Percentiles rank a stretch among this genome's conserved stretches.
phyloP scores from a whole-genome alignment of 2,797 vertebrate species.

The Varecia variegata region DNA sequence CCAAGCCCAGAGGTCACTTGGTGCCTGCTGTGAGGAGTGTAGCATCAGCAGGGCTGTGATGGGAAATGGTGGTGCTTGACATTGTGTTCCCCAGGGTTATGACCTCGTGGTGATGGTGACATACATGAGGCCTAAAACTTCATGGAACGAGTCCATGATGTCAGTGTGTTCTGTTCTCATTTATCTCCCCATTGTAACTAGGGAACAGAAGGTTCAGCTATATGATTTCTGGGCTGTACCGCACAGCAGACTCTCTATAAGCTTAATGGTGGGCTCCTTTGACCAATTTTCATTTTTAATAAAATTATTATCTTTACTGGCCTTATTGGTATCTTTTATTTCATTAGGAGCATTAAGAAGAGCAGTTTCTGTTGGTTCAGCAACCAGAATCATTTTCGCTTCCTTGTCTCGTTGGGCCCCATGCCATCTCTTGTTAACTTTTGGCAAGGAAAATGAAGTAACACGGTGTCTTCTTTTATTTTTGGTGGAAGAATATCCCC shows the following conservation, averaged over 20 bases:
- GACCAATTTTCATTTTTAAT: not conserved
- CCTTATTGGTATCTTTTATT: not conserved
- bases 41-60: not conserved
- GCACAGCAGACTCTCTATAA: not conserved
- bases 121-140: too few relatives aligned
- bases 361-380: not conserved
- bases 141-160: not conserved
- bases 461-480: not conserved
- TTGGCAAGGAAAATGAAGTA: not conserved
- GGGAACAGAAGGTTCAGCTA: not conserved
- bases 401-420: not conserved
- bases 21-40: accelerated
- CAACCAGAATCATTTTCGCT: not conserved
- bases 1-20: not conserved
- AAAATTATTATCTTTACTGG: not conserved
- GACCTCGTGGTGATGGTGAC: not conserved
- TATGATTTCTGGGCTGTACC: not conserved
- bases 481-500: conserved; percentile 11
- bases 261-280: not conserved
- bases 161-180: not conserved
- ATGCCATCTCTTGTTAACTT: not conserved
- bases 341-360: not conserved
- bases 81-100: not conserved
- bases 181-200: not conserved
- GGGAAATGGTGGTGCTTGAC: not conserved